Evolutionary conservation across 2,113 vertebrate genomes (phyloP).

Genomic region (Cepphus grylle): DNA sequence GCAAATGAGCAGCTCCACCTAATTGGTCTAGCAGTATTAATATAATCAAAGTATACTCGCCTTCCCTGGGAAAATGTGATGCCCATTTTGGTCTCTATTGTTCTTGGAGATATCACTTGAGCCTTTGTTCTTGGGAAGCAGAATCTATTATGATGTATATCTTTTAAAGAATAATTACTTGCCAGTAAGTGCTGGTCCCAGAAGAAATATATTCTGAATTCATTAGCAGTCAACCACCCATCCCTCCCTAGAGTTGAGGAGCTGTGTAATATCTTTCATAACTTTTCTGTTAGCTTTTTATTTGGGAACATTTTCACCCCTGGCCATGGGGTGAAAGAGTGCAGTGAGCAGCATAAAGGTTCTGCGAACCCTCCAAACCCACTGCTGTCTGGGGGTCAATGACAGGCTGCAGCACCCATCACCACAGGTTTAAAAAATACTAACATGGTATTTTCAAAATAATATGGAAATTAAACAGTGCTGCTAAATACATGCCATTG

Average conservation of each 20-base stretch:
- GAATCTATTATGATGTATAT: neutral
- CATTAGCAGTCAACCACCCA: neutral
- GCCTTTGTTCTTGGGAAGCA: slow-evolving; percentile 12
- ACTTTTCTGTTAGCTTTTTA: neutral
- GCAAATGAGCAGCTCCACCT: neutral
- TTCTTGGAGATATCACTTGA: neutral
- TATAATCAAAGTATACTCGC: neutral
- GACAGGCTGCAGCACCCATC: neutral
- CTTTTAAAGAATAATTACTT: slow-evolving; percentile 38
- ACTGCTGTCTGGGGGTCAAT: neutral
- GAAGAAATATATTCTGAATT: slow-evolving; percentile 22
- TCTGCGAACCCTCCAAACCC: neutral
- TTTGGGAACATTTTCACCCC: neutral
- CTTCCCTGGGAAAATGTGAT: neutral
- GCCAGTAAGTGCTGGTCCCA: neutral
- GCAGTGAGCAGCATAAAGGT: neutral
- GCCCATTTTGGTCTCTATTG: neutral
- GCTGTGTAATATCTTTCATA: neutral
- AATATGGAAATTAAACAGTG: neutral
- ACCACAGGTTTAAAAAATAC: neutral
- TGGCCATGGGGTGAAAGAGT: neutral
- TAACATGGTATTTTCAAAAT: neutral
- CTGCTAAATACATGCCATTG: neutral
- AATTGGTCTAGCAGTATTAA: neutral
- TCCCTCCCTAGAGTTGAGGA: neutral